Evolutionary conservation across 2,113 vertebrate genomes (phyloP), one percentile per base, ranked within the genome.

Genomic region (Mobula birostris): DNA sequence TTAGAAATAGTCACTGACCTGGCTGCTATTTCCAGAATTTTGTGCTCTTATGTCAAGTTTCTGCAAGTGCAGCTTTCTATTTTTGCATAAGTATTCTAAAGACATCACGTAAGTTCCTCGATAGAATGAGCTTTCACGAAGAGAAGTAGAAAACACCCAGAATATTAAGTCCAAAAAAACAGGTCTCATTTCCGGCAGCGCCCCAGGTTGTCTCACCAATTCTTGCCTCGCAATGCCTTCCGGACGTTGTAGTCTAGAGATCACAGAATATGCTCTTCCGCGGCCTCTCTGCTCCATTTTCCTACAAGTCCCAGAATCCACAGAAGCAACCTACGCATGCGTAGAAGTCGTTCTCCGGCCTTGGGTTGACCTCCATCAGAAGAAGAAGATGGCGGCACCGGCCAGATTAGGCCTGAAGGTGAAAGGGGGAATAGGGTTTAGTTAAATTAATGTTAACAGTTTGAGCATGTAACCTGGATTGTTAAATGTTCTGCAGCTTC

Each of bases 331-430:
- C 48, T 61, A 14, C 56, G 29, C 61, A 1, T 90, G 61, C 61
- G 29, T 11, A n/a, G 29, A 63, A 14, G 29, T 5, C 58, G 27
- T n/a, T 56, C 29, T 32, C 70, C 32, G 56, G 94, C 68, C 48
- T 91, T 94, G 94, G 87, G 91, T 78, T 95, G 94, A 95, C 94
- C 94, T 95, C 94, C 78, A 93, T 68, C 87, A 56, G 94, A 78
- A 78, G 85, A 82, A 94, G 94, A 95, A 94, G 74, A 95, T 95
- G 94, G 94, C 94, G 87, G 94, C 94, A 19, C 36, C 63, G 24
- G 88, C 87, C 63, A 94, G 94, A 74, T 17, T 95, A 40, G 91
- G 94, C 11, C 36, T 94, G 68, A 95, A 94, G 94, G 94, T 95
- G 87, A 77, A 72, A 56, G 8, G 6, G 11, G 76, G 58, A 21